Evolutionary conservation across 2,797 vertebrate species (phyloP), one percentile per base, ranked within the genome.

Genomic region (Pachyuromys duprasi): DNA sequence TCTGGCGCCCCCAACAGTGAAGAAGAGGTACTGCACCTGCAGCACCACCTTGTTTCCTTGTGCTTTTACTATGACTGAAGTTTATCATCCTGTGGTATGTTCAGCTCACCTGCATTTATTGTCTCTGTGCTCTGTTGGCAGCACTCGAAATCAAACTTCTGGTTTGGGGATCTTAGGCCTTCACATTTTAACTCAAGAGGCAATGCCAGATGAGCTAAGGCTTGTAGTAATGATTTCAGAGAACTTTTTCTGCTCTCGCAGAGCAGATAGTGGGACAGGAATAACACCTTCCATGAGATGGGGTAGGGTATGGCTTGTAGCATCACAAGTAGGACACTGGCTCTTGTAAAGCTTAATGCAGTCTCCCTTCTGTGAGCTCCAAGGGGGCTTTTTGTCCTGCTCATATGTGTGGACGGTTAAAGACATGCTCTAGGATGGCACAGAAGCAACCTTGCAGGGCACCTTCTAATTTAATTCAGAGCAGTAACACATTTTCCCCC

Each of bases 111-210:
- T 63, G 53, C 42, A 76, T 72, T 90, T 87, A 62, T 81, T 81
- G 94, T 89, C 84, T 69, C 86, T 91, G 12, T 31, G 31, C 93
- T 45, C 18, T 74, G 4, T 79, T 18, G 39, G 79, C 9, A 86
- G 86, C 39, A 70, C 24, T 67, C 95, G 70, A 93, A 93, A 95
- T 96, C 74, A 82, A 8, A 53, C 80, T 90, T 94, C 94, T 92
- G 69, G 63, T 33, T 76, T 87, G 33, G 84, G 74, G 60, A 80
- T 80, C 45, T 70, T 92, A 79, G 62, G 42, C 84, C 72, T 92
- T 93, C 78, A 93, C 39, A 55, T 94, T 93, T 90, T 55, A 93
- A 95, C 80, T 31, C 45, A 76, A 87, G 36, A 36, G 9, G 67
- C 22, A 8, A 4, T 26, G 31, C 67, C 39, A 80, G 65, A 69